Evolutionary conservation across 2,113 vertebrate species (phyloP).

Genomic region (Otis tarda): DNA sequence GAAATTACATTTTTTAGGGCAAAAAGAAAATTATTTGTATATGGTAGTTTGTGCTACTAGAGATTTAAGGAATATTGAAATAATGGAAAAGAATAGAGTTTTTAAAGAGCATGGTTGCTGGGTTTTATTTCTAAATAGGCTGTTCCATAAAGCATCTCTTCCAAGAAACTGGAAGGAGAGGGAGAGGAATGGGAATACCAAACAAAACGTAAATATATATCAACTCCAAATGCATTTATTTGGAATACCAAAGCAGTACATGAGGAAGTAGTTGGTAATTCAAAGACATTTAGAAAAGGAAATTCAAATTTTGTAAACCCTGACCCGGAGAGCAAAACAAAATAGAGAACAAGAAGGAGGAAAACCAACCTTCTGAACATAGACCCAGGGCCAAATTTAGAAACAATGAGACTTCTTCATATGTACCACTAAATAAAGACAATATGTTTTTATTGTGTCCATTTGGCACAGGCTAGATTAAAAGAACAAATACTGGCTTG

Average conservation of each 20-base stretch:
- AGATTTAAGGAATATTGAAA: background rate
- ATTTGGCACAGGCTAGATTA: background rate
- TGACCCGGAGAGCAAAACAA: background rate
- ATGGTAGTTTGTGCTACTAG: background rate
- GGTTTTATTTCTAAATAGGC: background rate
- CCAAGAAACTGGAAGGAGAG: background rate
- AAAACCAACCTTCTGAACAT: background rate
- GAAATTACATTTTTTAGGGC: background rate
- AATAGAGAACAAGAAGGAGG: background rate
- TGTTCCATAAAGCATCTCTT: background rate
- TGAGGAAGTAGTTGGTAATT: background rate
- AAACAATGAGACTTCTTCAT: background rate
- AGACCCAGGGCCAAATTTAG: background rate
- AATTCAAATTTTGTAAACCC: background rate
- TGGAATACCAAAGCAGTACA: background rate
- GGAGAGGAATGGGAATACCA: background rate
- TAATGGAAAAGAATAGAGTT: background rate
- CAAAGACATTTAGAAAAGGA: background rate
- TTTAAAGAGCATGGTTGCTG: background rate
- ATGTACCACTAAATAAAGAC: background rate
- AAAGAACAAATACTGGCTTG: conserved; percentile 21
- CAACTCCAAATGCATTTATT: background rate
- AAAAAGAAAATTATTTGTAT: background rate
- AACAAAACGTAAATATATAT: background rate
- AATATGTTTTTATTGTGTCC: background rate